Base-by-base conservation (phyloP, 2,797 vertebrate species). In the Coccyzus lansbergi region DNA sequence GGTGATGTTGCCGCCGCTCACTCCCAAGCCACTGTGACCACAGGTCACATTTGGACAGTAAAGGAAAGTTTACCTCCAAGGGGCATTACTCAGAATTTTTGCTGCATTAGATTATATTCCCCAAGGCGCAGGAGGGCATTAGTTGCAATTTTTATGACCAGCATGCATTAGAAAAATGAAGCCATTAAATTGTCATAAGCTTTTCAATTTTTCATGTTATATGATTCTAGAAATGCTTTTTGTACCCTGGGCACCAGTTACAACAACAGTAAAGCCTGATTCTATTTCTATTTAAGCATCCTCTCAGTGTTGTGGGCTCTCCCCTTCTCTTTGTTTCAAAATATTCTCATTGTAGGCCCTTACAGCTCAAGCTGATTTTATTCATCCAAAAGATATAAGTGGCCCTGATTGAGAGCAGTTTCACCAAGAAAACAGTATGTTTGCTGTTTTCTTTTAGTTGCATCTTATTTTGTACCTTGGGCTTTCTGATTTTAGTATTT, bases 111-210 rank as follows among this genome's bases (percentile, higher is more conserved):
- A 86, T 77, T 94, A 60, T 83, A 92, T 86, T 64, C 74, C 86
- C 83, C 26, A 77, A 81, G 76, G 63, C 69, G 42, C 89, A 83
- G 53, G 16, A 89, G 48, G 58, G 87, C 88, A 94, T 89, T 63
- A 93, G 52, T 42, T 95, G 88, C 75, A 94, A 93, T 70, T 80
- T 81, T 91, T 53, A 95, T 86, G 90, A 71, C 59, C 17, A 84
- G 42, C 0, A 0, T 72, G 70, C 90, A 86, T 93, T 86, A 92
- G 83, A 92, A 91, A 94, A 92, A 92, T n/a, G 12, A 81, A 85
- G 68, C 84, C 80, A 96, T 96, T 95, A 94, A 88, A 83, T 78
- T 86, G 93, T 44, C 79, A 90, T 77, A 77, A 91, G 78, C 92
- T 95, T 88, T 87, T 95, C 34, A 92, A 83, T 94, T 95, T 95